Evolutionary conservation across 2,113 vertebrate species (phyloP).

Genomic region (Bos taurus): DNA sequence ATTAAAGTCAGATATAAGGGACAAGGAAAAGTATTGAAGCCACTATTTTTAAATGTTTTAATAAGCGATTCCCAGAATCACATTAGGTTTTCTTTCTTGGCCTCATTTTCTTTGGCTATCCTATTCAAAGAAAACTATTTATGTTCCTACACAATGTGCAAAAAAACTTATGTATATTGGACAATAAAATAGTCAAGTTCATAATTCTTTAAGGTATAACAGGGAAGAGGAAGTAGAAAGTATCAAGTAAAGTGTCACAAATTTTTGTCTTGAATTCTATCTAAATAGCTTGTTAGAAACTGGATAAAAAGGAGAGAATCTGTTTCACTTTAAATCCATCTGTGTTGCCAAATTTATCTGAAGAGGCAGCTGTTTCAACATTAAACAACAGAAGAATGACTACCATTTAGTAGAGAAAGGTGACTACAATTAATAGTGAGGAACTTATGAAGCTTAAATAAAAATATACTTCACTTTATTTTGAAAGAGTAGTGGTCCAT

Average conservation of each 20-base stretch:
- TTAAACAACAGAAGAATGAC: background rate
- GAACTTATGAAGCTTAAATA: background rate
- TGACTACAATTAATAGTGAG: background rate
- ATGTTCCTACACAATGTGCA: background rate
- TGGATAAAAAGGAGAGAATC: background rate
- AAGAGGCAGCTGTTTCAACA: background rate
- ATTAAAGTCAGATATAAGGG: background rate
- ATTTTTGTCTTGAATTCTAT: background rate
- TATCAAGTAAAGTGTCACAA: background rate
- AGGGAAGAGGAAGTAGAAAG: background rate
- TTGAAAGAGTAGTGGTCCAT: background rate
- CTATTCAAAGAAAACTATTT: slow-evolving; percentile 29
- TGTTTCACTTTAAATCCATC: slow-evolving; percentile 18
- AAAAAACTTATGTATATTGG: background rate
- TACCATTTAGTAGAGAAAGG: background rate
- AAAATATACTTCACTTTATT: background rate
- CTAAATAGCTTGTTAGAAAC: background rate
- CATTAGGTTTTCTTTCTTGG: background rate
- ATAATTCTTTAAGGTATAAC: slow-evolving; percentile 32
- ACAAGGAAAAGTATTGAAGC: background rate
- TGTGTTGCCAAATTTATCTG: background rate
- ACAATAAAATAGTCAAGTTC: background rate
- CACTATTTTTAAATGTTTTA: slow-evolving; percentile 6
- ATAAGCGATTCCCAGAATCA: slow-evolving; percentile 17
- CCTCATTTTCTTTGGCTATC: background rate